Conservation (phyloP, 2,888 invertebrate species). For the Tenthredo mesomela region DNA sequence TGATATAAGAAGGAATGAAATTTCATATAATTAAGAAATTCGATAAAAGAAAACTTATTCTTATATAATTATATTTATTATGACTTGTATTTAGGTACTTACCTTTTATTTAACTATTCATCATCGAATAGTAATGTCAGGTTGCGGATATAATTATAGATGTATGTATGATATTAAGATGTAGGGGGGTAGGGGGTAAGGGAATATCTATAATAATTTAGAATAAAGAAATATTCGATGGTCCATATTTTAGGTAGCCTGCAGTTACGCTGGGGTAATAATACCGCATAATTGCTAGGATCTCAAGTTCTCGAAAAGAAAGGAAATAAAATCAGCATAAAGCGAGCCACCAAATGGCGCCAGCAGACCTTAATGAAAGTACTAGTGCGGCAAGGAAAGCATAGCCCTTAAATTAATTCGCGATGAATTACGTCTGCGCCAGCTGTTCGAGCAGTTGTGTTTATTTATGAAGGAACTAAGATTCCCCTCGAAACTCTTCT, state of each 20-base stretch:
- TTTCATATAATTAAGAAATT: no score
- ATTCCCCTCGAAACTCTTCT: constrained; percentile 61
- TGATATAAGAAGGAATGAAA: no score
- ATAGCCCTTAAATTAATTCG: constrained; percentile 77
- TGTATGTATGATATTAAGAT: no score
- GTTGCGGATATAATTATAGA: no score
- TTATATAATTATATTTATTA: no score
- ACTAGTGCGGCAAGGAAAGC: constrained; percentile 66
- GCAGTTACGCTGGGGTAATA: constrained; percentile 73
- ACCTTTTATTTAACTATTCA: no score
- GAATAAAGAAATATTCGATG: constrained; percentile 65
- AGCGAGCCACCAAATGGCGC: constrained; percentile 76
- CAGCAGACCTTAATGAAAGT: constrained; percentile 76
- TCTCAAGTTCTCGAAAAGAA: constrained; percentile 75
- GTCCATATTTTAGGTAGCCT: constrained; percentile 73
- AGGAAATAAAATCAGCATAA: constrained; percentile 78
- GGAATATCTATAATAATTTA: background rate
- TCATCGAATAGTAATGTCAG: no score
- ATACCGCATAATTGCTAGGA: constrained; percentile 76
- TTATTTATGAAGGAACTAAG: constrained; percentile 77
- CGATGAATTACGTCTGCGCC: constrained; percentile 78
- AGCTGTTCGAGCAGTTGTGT: constrained; percentile 77
- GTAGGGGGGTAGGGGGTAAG: no score
- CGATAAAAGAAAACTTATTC: no score
- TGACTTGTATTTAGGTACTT: no score